phyloP scores from a whole-genome alignment of 2,888 invertebrate genomes.

The Ditula angustiorana region DNA sequence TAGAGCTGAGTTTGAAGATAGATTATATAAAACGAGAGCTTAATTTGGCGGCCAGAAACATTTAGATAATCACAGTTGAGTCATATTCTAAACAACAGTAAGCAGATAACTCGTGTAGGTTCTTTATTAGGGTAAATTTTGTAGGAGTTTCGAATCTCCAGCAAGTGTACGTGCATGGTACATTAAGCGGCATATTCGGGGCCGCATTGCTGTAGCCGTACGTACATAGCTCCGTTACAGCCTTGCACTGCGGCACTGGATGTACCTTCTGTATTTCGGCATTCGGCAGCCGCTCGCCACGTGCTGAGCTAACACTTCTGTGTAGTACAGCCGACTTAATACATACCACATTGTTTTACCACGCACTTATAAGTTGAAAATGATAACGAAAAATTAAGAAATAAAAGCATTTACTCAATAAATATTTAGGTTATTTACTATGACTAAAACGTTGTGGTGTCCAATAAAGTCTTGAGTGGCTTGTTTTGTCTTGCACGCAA shows the following conservation, averaged over 20 bases:
- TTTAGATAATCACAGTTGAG: no score
- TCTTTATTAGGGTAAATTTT: conserved; percentile 23
- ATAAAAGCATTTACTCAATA: no score
- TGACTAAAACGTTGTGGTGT: no score
- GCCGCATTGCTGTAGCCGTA: conserved; percentile 44
- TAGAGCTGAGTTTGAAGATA: no score
- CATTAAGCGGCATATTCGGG: conserved; percentile 36
- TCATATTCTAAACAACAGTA: no score
- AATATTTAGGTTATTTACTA: no score
- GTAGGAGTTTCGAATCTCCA: conserved; percentile 14
- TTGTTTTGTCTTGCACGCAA: no score
- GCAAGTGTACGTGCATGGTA: conserved; percentile 33
- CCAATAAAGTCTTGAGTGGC: no score
- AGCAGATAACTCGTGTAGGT: background rate
- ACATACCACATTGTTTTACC: background rate
- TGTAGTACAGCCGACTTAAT: background rate
- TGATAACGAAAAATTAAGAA: no score
- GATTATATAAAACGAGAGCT: no score
- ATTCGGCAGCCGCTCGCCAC: conserved; percentile 18
- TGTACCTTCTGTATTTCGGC: conserved; percentile 25
- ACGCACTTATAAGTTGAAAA: background rate
- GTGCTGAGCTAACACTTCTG: background rate
- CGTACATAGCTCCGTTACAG: conserved; percentile 42
- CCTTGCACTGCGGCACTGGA: conserved; percentile 45
- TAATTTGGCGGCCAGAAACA: no score